Conservation (phyloP, 2,888 invertebrate genomes). For the Mesorhabditis sp. region DNA sequence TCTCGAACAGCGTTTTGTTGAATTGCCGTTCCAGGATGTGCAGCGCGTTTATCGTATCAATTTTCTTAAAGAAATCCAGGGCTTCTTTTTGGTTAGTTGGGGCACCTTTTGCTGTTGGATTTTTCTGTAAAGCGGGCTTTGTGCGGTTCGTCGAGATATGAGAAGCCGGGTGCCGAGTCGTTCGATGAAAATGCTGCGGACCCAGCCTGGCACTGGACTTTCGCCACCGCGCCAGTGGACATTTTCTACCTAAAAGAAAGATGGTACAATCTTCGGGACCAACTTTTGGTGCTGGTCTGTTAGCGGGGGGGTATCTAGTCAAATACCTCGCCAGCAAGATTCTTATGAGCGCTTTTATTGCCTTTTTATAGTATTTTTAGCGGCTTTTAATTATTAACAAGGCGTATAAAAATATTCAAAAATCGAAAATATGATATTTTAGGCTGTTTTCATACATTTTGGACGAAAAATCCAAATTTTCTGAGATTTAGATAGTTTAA, state of each 20-base stretch:
- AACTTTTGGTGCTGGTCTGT: no score
- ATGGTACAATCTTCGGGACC: not conserved
- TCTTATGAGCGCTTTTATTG: no score
- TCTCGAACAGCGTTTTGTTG: conserved; percentile 39
- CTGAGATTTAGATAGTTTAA: no score
- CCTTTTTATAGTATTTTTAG: no score
- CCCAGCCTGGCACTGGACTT: conserved; percentile 84
- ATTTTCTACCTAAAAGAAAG: conserved; percentile 67
- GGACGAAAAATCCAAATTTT: no score
- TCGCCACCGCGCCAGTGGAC: conserved; percentile 81
- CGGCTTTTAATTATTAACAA: no score
- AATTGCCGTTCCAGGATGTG: conserved; percentile 39
- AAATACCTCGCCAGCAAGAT: no score
- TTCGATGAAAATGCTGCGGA: conserved; percentile 82
- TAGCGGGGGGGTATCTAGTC: no score
- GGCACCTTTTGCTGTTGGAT: conserved; percentile 33
- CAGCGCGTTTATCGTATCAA: conserved; percentile 33
- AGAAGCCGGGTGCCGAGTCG: conserved; percentile 84
- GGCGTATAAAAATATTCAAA: no score
- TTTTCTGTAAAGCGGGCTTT: conserved; percentile 34
- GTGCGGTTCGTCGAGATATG: conserved; percentile 65
- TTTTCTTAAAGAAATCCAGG: not conserved
- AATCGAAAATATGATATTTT: no score
- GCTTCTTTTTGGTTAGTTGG: not conserved
- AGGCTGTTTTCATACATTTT: no score